phyloP scores from a whole-genome alignment of 2,797 vertebrate genomes.

The Merluccius polli region DNA sequence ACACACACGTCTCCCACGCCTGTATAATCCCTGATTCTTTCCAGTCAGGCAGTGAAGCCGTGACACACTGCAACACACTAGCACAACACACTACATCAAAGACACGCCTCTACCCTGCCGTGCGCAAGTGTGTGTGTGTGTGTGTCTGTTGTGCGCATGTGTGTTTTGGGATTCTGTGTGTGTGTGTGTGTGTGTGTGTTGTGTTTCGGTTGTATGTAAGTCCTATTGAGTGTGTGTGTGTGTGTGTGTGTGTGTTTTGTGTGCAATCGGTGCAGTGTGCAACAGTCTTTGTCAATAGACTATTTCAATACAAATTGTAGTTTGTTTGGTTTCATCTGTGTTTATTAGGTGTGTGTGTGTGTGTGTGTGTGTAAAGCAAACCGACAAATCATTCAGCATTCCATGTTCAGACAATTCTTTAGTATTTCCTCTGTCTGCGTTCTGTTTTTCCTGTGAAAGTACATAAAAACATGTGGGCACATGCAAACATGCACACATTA shows the following conservation, averaged over 20 bases:
- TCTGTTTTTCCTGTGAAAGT: neutral
- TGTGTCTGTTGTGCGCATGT: constrained; percentile 3
- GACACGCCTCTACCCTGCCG: neutral
- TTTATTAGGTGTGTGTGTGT: constrained; percentile 1
- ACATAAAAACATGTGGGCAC: neutral
- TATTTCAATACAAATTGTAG: no score
- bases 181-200: constrained; percentile 1
- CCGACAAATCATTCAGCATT: neutral
- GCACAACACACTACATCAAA: constrained; percentile 14
- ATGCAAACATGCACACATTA: neutral
- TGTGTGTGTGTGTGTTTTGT: constrained; percentile 2
- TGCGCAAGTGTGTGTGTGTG: neutral
- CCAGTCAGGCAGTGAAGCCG: constrained; percentile 8
- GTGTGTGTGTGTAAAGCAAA: neutral
- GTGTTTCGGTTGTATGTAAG: neutral
- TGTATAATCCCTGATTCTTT: constrained; percentile 18
- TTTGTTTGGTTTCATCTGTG: neutral
- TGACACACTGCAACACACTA: neutral
- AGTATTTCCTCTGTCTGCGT: neutral
- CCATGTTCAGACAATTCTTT: neutral
- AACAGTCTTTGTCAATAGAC: neutral
- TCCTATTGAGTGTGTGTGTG: neutral
- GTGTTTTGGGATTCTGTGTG: no score
- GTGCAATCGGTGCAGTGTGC: neutral
- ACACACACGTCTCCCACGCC: constrained; percentile 11